A percentile compares a stretch with the other conserved stretches of the same genome.
Evolutionary conservation across 30 jellyfish, hydroid and myxozoan genomes (phyloP).

Genomic region (Aurelia sp.): DNA sequence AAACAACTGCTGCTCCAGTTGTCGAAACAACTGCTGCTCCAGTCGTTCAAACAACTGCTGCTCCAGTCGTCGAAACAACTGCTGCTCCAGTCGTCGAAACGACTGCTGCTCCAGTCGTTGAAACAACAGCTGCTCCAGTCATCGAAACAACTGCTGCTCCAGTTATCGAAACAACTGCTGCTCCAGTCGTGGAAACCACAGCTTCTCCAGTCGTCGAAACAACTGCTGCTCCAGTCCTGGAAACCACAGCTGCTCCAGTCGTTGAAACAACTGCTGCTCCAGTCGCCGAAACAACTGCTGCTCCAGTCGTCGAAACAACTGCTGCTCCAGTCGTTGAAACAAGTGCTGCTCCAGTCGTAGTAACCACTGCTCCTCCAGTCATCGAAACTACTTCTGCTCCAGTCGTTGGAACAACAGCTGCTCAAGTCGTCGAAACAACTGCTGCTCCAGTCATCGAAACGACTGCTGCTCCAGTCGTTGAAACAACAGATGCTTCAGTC

Average conservation of each 20-base stretch:
- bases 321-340: slow-evolving; percentile 31
- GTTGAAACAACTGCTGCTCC: slow-evolving; percentile 9
- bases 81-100: slow-evolving; percentile 20
- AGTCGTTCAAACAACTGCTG: slow-evolving; percentile 55
- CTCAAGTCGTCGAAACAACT: slow-evolving; percentile 12
- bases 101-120: slow-evolving; percentile 14
- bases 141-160: slow-evolving; percentile 33
- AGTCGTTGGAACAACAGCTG: slow-evolving; percentile 1
- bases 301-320: slow-evolving; percentile 16
- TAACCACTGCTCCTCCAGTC: slow-evolving; percentile 16
- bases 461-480: slow-evolving; percentile 23
- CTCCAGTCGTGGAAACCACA: slow-evolving; percentile 11
- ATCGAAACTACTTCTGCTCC: slow-evolving; percentile 10
- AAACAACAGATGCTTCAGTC: slow-evolving; percentile 45
- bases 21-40: slow-evolving; percentile 58
- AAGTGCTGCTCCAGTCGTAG: slow-evolving; percentile 14
- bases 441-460: slow-evolving; percentile 28
- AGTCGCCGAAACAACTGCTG: neutral
- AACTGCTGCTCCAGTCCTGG: slow-evolving; percentile 5
- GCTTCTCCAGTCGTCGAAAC: slow-evolving; percentile 21
- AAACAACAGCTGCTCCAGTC: slow-evolving; percentile 35
- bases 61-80: slow-evolving; percentile 61
- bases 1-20: slow-evolving; percentile 47
- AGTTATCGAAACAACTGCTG: slow-evolving; percentile 16
- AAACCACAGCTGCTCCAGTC: slow-evolving; percentile 13